These are phyloP conservation scores for Muntiacus muntjak DNA, from an alignment of 2,113 vertebrate genomes.

Conservation along the genomic window DNA sequence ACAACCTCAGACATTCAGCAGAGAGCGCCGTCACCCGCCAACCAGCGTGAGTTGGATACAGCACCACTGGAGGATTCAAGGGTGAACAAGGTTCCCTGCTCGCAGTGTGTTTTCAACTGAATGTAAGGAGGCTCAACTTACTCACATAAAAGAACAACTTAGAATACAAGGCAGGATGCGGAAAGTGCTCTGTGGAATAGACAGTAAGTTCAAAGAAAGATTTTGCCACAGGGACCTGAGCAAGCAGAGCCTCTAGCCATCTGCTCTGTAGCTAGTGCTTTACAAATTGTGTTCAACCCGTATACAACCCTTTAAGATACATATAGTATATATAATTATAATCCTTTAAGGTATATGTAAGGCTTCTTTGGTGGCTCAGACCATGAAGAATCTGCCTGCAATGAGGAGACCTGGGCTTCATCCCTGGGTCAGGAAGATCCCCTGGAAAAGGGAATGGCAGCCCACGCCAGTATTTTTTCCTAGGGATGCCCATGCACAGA, in stretches of 20 bases:
- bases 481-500: not conserved
- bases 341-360: not conserved
- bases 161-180: not conserved
- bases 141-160: not conserved
- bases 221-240: not conserved
- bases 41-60: too few relatives aligned
- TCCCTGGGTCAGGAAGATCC: not conserved
- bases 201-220: not conserved
- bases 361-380: not conserved
- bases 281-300: not conserved
- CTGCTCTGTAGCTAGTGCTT: not conserved
- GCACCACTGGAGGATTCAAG: rapidly evolving
- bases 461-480: not conserved
- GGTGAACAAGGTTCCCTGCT: not conserved
- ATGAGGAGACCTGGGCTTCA: not conserved
- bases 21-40: not conserved
- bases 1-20: not conserved
- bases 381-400: not conserved
- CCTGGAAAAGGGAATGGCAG: not conserved
- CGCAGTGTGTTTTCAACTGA: not conserved
- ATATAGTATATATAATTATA: not conserved
- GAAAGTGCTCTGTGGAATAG: not conserved
- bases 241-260: not conserved
- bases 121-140: not conserved
- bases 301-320: not conserved